phyloP scores from a whole-genome alignment of 1,140 invertebrate genomes.

The Zaprionus ornatus region DNA sequence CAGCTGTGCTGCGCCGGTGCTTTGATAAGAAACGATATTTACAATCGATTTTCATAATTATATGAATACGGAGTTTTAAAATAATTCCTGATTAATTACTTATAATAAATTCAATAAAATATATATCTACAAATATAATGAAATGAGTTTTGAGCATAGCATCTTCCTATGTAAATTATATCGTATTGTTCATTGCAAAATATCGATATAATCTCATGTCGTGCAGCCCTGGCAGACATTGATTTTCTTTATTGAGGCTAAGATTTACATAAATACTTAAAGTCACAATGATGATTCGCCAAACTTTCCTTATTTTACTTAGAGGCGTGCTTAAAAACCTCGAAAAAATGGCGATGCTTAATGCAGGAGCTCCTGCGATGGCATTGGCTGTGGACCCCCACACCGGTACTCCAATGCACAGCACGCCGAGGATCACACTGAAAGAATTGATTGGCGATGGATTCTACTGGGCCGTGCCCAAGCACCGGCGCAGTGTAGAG shows the following conservation, averaged over 20 bases:
- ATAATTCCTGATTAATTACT: background rate
- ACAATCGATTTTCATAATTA: background rate
- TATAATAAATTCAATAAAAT: background rate
- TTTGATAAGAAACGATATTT: constrained; percentile 5
- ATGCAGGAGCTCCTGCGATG: constrained; percentile 53
- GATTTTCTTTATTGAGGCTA: constrained; percentile 9
- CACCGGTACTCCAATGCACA: background rate
- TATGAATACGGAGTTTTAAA: background rate
- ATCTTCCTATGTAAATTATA: background rate
- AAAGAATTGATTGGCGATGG: constrained; percentile 89
- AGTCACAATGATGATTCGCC: constrained; percentile 47
- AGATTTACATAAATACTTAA: constrained; percentile 52
- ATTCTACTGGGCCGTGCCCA: constrained; percentile 93
- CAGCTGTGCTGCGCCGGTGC: background rate
- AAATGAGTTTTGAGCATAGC: background rate
- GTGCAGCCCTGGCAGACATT: background rate
- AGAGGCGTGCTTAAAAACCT: constrained; percentile 50
- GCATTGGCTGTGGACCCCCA: constrained; percentile 49
- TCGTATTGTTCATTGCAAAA: background rate
- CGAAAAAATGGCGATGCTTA: constrained; percentile 52
- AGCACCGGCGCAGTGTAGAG: constrained; percentile 89
- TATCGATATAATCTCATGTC: background rate
- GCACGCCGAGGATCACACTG: constrained; percentile 82
- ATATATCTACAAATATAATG: background rate
- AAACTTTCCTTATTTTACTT: constrained; percentile 59